phyloP scores from a whole-genome alignment of 2,797 vertebrate species.

The Muraenolepis orangiensis region DNA sequence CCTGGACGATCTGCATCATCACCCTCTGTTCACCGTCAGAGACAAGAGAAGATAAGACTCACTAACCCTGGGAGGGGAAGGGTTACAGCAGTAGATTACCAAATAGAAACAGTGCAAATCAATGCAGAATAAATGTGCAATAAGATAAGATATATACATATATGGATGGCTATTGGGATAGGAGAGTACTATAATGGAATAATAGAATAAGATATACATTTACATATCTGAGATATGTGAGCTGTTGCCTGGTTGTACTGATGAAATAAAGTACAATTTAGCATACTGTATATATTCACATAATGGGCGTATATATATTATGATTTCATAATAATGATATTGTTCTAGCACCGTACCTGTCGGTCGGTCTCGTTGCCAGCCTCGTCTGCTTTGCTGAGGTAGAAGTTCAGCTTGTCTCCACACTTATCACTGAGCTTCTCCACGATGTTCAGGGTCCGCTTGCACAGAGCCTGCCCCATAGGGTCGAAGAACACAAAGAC shows the following conservation, averaged over 20 bases:
- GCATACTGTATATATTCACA: not conserved
- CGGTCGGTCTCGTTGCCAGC: constrained; percentile 77
- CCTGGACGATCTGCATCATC: constrained; percentile 85
- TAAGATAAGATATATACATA: not conserved
- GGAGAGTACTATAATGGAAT: not conserved
- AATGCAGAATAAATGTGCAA: not conserved
- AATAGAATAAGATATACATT: not conserved
- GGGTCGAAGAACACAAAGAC: constrained; percentile 81
- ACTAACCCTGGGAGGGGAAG: not conserved
- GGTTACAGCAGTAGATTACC: not conserved
- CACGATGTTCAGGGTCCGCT: constrained; percentile 80
- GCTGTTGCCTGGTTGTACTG: not conserved
- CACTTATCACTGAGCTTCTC: constrained; percentile 77
- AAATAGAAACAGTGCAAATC: too few species aligned
- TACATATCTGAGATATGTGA: not conserved
- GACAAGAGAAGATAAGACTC: not conserved
- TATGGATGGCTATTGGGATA: not conserved
- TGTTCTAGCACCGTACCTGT: constrained; percentile 54
- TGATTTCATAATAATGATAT: too few species aligned
- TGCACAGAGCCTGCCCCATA: constrained; percentile 82
- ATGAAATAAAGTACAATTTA: not conserved
- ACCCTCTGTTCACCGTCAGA: constrained; percentile 64
- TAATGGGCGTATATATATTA: not conserved
- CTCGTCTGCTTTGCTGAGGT: constrained; percentile 79
- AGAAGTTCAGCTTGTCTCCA: constrained; percentile 76